Evolutionary conservation across 1,140 invertebrate species (phyloP), one percentile per base, ranked within the genome.

Genomic region (Chrysomallon squamiferum): DNA sequence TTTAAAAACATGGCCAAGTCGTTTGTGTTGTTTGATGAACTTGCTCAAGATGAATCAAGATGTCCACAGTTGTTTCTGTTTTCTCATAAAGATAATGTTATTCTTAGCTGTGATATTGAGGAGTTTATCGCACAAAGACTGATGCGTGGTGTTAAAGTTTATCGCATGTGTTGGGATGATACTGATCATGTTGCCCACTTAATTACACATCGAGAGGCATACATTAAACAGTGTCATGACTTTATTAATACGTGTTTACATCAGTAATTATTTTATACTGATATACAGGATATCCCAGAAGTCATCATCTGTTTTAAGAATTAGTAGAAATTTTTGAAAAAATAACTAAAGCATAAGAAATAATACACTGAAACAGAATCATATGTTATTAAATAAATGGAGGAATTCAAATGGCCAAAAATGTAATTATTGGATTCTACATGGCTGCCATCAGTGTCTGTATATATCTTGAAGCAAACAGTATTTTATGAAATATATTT

Each of bases 51-150:
- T 75, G 74, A 82, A 43, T 80, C 84, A 57, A 78, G 85, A 43
- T 90, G 88, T 87, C 90, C 92, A 29, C 91, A 93, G 79, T 78
- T 93, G 45, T 93, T 92, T 78, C 85, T 93, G 18, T 93, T 91
- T 75, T 93, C 92, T 0, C 90, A 90, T 72, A 87, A 87, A 3
- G 92, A 93, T 76, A 85, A 88, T 30, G 73, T 87, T 74, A 92
- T 72, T 88, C 89, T 73, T 85, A 87, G 33, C 52, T 70, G 74
- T 33, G 80, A 82, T 54, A 81, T 87, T 58, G 81, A 86, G 59
- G 75, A 86, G 22, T 67, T 82, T 11, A 72, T 73, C 15, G 80
- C 87, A n/a, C 85, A 90, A 32, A 86, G 62, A 18, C 85, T 87
- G 50, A 84, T 87, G 43, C 80, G 87, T 13, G 91, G 91, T 0